Percentiles rank a stretch among this genome's conserved stretches.
These are phyloP conservation scores for Porites lutea DNA, from an alignment of 64 coral and sea anemone species.

Conservation along the genomic window DNA sequence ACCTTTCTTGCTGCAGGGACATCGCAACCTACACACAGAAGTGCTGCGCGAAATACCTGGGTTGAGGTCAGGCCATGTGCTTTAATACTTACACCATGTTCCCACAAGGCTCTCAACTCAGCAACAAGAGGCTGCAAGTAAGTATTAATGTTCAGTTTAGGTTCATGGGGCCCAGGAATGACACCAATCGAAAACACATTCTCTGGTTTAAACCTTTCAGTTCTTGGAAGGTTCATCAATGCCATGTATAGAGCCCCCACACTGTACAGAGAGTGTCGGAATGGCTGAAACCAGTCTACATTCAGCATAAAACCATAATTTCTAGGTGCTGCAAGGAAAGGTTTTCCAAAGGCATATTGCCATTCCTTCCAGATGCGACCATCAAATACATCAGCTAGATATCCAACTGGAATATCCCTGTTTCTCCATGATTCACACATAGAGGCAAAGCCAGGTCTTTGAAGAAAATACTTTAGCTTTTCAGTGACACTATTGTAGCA, in stretches of 20 bases:
- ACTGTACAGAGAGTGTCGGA: slow-evolving; percentile 2
- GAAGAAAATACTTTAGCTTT: too few relatives aligned
- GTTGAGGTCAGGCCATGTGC: background rate
- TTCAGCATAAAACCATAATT: slow-evolving; percentile 21
- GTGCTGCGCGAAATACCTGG: slow-evolving; percentile 34
- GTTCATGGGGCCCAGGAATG: slow-evolving; percentile 64
- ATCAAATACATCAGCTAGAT: slow-evolving; percentile 53
- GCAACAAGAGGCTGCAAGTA: slow-evolving; percentile 67
- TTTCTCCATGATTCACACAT: too few relatives aligned
- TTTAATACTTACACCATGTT: slow-evolving; percentile 33
- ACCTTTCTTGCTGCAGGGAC: slow-evolving; percentile 63
- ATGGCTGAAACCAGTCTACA: too few relatives aligned
- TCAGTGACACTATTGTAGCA: slow-evolving; percentile 28
- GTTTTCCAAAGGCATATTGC: slow-evolving; percentile 16
- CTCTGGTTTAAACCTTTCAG: slow-evolving; percentile 67
- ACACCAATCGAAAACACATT: slow-evolving; percentile 64
- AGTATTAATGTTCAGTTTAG: slow-evolving; percentile 68
- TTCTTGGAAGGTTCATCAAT: slow-evolving; percentile 74
- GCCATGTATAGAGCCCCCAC: slow-evolving; percentile 56
- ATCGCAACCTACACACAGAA: slow-evolving; percentile 81
- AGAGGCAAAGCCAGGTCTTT: too few relatives aligned
- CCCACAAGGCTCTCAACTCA: slow-evolving; percentile 69
- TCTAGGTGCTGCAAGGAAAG: slow-evolving; percentile 16
- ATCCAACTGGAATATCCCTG: slow-evolving; percentile 20
- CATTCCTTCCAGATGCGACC: slow-evolving; percentile 61